These are phyloP conservation scores for Chelon labrosus DNA, from an alignment of 2,797 vertebrate genomes.

Conservation along the genomic window DNA sequence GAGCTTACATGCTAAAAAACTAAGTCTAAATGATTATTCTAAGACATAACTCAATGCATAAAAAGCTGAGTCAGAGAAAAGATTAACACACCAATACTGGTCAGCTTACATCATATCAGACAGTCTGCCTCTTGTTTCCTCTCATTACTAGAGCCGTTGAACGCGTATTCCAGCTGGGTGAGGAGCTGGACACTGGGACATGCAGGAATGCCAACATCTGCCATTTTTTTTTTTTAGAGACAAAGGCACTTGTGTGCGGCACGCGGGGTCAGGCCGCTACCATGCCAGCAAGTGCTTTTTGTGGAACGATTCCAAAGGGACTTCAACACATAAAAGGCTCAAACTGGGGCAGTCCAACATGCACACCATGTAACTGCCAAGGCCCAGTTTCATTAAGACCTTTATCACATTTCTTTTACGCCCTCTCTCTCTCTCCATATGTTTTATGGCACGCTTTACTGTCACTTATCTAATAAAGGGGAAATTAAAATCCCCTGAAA, in stretches of 20 bases:
- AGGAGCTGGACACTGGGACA: slow-evolving; percentile 23
- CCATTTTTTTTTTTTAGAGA: slow-evolving; percentile 50
- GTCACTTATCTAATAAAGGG: neutral
- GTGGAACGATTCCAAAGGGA: slow-evolving; percentile 50
- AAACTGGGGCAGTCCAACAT: slow-evolving; percentile 4
- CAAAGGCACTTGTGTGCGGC: slow-evolving; percentile 67
- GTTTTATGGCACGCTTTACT: slow-evolving; percentile 12
- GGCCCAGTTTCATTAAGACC: slow-evolving; percentile 12
- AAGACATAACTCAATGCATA: slow-evolving; percentile 31
- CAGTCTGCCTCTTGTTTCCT: neutral
- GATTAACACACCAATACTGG: slow-evolving; percentile 27
- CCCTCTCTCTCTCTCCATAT: slow-evolving; percentile 4
- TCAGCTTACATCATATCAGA: slow-evolving; percentile 1
- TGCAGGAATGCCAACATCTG: slow-evolving; percentile 64
- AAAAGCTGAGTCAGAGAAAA: slow-evolving; percentile 46
- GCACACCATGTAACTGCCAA: neutral
- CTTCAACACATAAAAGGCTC: slow-evolving; percentile 39
- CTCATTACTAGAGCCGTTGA: neutral
- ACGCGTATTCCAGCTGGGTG: slow-evolving; percentile 27
- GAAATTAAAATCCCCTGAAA: neutral
- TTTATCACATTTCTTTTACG: slow-evolving; percentile 4
- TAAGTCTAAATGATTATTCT: slow-evolving; percentile 8
- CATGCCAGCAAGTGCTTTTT: slow-evolving; percentile 57
- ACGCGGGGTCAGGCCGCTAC: slow-evolving; percentile 54
- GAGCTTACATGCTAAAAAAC: neutral